Evolutionary conservation across 2,797 vertebrate genomes (phyloP).

Genomic region (Gymnothorax reevesii): DNA sequence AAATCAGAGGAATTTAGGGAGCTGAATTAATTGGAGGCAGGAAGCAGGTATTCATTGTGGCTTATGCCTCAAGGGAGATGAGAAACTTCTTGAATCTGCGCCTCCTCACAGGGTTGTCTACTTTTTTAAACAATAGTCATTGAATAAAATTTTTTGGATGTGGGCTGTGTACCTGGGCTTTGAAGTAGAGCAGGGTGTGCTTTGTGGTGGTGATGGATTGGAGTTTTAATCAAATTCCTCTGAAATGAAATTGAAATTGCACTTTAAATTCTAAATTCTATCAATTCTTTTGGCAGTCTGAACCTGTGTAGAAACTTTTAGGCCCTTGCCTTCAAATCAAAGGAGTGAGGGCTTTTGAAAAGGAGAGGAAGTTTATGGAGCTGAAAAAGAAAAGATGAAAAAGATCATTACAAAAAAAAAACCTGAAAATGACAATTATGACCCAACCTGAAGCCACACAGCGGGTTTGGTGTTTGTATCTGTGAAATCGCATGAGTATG

Average conservation of each 20-base stretch:
- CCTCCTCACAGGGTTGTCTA: neutral
- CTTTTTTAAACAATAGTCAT: slow-evolving; percentile 7
- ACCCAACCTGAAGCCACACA: too few relatives aligned
- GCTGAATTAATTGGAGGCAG: slow-evolving; percentile 20
- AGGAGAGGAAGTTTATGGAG: too few relatives aligned
- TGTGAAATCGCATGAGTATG: too few relatives aligned
- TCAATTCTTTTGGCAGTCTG: too few relatives aligned
- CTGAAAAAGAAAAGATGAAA: too few relatives aligned
- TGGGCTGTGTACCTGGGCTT: neutral
- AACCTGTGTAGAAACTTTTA: too few relatives aligned
- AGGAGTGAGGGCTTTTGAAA: too few relatives aligned
- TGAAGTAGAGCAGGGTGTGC: neutral
- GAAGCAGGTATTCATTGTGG: neutral
- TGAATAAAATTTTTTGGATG: neutral
- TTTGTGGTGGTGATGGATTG: neutral
- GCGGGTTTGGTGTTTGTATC: too few relatives aligned
- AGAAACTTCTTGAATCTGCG: neutral
- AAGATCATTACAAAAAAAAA: too few relatives aligned
- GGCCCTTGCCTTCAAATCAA: too few relatives aligned
- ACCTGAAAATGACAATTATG: too few relatives aligned
- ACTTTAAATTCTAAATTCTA: neutral
- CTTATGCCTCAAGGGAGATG: neutral
- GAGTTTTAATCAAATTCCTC: neutral
- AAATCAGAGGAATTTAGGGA: slow-evolving; percentile 5
- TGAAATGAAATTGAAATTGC: slow-evolving; percentile 10